Conservation (phyloP, 2,113 vertebrate genomes). For the Malaclemys terrapin region DNA sequence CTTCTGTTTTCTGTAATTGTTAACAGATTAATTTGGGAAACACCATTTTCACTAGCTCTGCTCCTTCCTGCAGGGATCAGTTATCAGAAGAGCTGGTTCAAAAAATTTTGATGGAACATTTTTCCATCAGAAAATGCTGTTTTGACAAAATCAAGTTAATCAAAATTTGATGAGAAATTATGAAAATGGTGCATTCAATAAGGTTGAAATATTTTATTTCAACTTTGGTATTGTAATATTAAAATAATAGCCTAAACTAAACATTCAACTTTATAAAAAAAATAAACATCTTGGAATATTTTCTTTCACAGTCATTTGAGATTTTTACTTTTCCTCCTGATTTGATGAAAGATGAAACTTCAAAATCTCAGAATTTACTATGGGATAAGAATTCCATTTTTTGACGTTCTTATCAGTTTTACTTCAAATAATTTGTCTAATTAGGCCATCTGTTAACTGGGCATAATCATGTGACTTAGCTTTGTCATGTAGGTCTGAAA, state of each 20-base stretch:
- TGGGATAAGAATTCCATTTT: not conserved
- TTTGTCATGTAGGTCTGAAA: not conserved
- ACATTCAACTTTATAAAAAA: not conserved
- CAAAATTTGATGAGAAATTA: not conserved
- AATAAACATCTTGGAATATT: not conserved
- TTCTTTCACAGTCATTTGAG: not conserved
- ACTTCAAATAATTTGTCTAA: not conserved
- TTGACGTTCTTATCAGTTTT: not conserved
- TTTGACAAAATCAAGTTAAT: not conserved
- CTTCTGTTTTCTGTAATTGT: not conserved
- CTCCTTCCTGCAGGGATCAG: not conserved
- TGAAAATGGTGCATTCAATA: not conserved
- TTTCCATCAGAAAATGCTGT: not conserved
- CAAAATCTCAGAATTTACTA: not conserved
- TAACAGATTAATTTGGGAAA: not conserved
- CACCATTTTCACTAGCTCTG: not conserved
- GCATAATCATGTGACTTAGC: rapidly evolving
- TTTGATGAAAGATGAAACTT: not conserved
- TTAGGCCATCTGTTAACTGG: rapidly evolving
- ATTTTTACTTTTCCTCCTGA: not conserved
- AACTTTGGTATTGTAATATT: not conserved
- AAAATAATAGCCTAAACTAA: not conserved
- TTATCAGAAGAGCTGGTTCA: not conserved
- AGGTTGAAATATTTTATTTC: not conserved
- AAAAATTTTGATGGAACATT: not conserved